Base-by-base conservation (phyloP, 2,113 vertebrate species). In the Xenopus borealis region DNA sequence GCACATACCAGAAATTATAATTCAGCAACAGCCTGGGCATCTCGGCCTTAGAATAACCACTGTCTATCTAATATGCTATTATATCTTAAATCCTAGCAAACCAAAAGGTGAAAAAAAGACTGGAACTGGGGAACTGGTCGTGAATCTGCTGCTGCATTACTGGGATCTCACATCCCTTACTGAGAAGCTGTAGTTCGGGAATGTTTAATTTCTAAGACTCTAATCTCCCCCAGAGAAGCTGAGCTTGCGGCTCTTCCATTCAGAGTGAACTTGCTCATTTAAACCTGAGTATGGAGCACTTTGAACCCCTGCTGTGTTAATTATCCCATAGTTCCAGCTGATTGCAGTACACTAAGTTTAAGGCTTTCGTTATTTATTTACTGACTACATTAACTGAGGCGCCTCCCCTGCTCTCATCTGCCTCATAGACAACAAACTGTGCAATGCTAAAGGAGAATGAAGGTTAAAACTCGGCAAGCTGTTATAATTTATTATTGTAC, bases 291-390 rank as follows among this genome's bases (percentile, higher is more conserved):
- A 83, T 13, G 19, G 82, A 84, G 85, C 79, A 81, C 86, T 70
- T 86, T 64, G 66, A 79, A 82, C 87, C 84, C 91, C 90, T 0
- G 81, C 87, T 66, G 90, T 13, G 89, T 81, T 92, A 89, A 92
- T 91, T 89, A 91, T 87, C 85, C 90, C 66, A 84, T 82, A 84
- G 88, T 80, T 91, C 88, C 78, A 81, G 85, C 89, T 88, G 90
- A 90, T 91, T 87, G 89, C 91, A 86, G 86, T 88, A 85, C 88
- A 79, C 90, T 86, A 83, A 82, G 90, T 89, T 88, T 88, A 88
- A 89, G 83, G 87, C 86, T 89, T 89, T 87, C 87, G 89, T 84
- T 91, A 88, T 91, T 91, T 92, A 91, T 90, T 92, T 92, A 91
- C 90, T 69, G 88, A 92, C 90, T 92, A 89, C 90, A 91, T 92